phyloP scores from a whole-genome alignment of 2,113 vertebrate genomes.

The Saguinus midas region DNA sequence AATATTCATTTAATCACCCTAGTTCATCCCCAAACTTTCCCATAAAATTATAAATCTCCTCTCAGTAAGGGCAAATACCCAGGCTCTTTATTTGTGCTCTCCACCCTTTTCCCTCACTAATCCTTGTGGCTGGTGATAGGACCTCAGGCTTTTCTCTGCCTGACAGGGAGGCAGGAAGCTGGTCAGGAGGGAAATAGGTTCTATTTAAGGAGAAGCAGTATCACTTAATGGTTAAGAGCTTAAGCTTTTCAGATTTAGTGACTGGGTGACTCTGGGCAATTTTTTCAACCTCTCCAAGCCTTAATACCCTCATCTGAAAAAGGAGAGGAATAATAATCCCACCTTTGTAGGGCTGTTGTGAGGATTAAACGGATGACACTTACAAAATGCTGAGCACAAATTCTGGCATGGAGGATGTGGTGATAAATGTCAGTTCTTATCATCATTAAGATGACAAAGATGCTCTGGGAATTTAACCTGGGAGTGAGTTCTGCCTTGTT shows the following conservation, averaged over 20 bases:
- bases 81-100: background rate
- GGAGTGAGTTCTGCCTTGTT: background rate
- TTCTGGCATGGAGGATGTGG: background rate
- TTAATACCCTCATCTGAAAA: background rate
- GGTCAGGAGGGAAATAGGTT: background rate
- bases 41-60: background rate
- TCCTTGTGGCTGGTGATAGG: background rate
- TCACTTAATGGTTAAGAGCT: background rate
- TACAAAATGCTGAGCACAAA: background rate
- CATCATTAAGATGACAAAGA: background rate
- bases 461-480: background rate
- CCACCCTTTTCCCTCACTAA: background rate
- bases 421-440: background rate
- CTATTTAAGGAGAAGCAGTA: background rate
- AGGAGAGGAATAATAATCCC: background rate
- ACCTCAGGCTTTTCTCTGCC: background rate
- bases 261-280: background rate
- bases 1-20: constrained; percentile 27
- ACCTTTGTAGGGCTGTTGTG: background rate
- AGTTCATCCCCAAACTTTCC: background rate
- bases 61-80: background rate
- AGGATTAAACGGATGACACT: background rate
- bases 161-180: background rate
- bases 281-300: background rate
- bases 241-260: background rate